Evolutionary conservation across 1,140 invertebrate species (phyloP).

Genomic region (Metopolophium dirhodum): DNA sequence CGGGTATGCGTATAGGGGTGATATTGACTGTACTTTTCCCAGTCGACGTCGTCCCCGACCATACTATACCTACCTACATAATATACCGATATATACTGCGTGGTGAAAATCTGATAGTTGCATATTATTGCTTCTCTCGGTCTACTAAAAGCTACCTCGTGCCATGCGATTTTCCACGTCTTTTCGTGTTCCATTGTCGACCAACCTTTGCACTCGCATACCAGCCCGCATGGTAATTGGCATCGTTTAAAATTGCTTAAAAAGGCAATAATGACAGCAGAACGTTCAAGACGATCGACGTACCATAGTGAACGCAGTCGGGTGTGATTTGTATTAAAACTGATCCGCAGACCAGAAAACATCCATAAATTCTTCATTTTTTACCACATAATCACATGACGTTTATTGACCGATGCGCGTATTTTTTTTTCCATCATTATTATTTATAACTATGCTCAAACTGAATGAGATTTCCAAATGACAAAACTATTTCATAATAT

Average conservation of each 20-base stretch:
- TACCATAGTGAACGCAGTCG: background rate
- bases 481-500: background rate
- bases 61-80: background rate
- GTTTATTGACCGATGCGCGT: background rate
- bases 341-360: background rate
- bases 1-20: background rate
- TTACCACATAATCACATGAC: background rate
- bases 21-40: background rate
- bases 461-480: too few relatives aligned
- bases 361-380: background rate
- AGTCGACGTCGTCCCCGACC: background rate
- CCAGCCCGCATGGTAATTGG: background rate
- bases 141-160: background rate
- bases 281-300: background rate
- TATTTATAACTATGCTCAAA: background rate
- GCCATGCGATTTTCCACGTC: background rate
- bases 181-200: background rate
- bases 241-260: background rate
- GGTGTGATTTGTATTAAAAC: background rate
- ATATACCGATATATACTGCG: background rate
- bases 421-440: background rate
- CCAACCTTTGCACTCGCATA: background rate
- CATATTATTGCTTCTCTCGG: background rate
- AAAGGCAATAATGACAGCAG: background rate
- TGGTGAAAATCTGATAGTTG: background rate